These are phyloP conservation scores for Chorisops tibialis DNA, from an alignment of 2,888 invertebrate genomes.

Conservation along the genomic window DNA sequence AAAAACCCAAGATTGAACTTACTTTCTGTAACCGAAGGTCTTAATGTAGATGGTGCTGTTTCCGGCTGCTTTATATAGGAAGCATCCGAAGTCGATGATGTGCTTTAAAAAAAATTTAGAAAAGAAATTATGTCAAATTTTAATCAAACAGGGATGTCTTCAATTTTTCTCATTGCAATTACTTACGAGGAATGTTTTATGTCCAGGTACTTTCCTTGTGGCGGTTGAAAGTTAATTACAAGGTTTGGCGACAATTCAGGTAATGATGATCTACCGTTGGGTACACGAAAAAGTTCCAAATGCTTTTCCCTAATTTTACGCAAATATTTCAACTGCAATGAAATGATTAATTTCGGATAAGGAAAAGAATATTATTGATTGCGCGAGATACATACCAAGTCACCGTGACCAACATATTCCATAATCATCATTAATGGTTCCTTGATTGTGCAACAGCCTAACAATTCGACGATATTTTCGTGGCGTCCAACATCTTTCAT, in stretches of 20 bases:
- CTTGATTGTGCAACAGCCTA: slow-evolving; percentile 70
- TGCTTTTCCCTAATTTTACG: slow-evolving; percentile 32
- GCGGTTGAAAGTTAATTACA: slow-evolving; percentile 8
- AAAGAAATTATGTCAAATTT: slow-evolving; percentile 10
- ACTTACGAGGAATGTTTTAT: slow-evolving; percentile 41
- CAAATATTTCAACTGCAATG: slow-evolving; percentile 34
- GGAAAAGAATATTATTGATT: not conserved
- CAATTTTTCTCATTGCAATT: too few species aligned
- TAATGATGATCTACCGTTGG: slow-evolving; percentile 5
- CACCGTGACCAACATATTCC: slow-evolving; percentile 76
- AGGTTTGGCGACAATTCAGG: not conserved
- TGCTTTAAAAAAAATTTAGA: not conserved
- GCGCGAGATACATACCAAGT: slow-evolving; percentile 55
- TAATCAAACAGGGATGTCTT: too few species aligned
- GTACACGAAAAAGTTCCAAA: slow-evolving; percentile 23
- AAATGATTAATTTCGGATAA: not conserved
- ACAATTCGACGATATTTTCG: slow-evolving; percentile 66
- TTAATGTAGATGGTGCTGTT: slow-evolving; percentile 43
- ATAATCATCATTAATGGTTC: slow-evolving; percentile 71
- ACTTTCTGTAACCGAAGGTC: slow-evolving; percentile 61
- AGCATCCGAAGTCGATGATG: slow-evolving; percentile 53
- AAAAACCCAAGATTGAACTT: slow-evolving; percentile 45
- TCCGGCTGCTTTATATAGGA: slow-evolving; percentile 54
- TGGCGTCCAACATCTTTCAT: slow-evolving; percentile 75
- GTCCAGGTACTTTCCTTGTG: slow-evolving; percentile 45